Base-by-base conservation (phyloP, 2,888 invertebrate species). In the Ophraella communa region DNA sequence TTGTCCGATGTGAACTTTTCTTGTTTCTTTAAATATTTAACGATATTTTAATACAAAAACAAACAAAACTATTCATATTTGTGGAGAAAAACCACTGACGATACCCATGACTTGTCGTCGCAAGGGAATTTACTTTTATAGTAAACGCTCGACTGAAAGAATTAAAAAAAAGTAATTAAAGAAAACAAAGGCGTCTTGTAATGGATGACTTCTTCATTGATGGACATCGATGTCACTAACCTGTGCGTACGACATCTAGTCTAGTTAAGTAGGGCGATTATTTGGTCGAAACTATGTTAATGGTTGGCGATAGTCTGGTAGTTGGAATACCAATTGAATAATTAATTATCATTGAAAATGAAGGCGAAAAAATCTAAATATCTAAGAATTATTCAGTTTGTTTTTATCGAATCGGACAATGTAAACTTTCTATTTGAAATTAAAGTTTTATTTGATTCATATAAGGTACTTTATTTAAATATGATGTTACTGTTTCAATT, bases 181-280 rank as follows among this genome's bases (percentile, higher is more conserved):
- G 52, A 57, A 51, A 57, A 42, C 52, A 39, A 45, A 20, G 45
- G 57, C 47, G 63, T 63, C 57, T 52, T 45, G 52, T 45, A 63
- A 45, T 52, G 51, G 35, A 62, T 58, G 33, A 21, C 24, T 49
- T 35, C 58, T 24, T 14, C 49, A 24, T 49, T 49, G 49, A 49
- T n/a, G 11, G 59, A 51, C 53, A 63, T 44, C 20, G 52, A 39
- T 59, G 59, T 52, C 59, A 59, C 27, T 52, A 51, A 59, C 51
- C 59, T 52, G 45, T 18, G 52, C 49, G 21, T 11, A 24, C 21
- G 30, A 52, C 52, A 59, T 20, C 44, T 52, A n/a, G 23, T 24
- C 17, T 59, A n/a, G 51, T 18, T 44, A 59, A 51, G 39, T 52
- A 17, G 56, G 45, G 30, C 56, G 33, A 57, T 30, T 44, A 18